Evolutionary conservation across 2,113 vertebrate species (phyloP), one percentile per base, ranked within the genome.

Genomic region (Psilopsiagon aymara): DNA sequence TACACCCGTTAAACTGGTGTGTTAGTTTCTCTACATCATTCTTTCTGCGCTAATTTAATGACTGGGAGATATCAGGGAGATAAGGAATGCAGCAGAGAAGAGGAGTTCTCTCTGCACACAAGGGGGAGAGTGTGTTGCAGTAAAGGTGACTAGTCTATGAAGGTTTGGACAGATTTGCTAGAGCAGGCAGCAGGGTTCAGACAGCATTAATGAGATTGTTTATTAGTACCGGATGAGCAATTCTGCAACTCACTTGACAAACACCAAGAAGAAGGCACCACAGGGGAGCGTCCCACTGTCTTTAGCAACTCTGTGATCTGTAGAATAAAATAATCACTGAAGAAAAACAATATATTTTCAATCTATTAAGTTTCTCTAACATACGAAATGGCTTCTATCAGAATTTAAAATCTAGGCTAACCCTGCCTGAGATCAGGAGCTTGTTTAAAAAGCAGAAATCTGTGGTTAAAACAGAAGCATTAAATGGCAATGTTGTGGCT

Each of bases 291-390:
- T 93, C 88, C 90, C 79, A 69, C 69, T 97, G 95, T 93, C 92
- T 91, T 96, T 82, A 94, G 92, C 96, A 94, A 82, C 82, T 94
- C 93, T 0, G 52, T 96, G 97, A 96, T 97, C 92, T 95, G 94
- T 94, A 73, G 94, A 94, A 96, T 90, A 97, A 97, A 96, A 96
- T 96, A 97, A 97, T 94, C 87, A 90, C 93, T 80, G 95, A 94
- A 96, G 93, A 95, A 97, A 97, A 97, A 82, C 95, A 97, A 97
- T 96, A 88, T 94, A 91, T 97, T 97, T 97, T 96, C 92, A 89
- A 96, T 92, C 91, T 94, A 96, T 77, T 95, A 91, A 92, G 51
- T 96, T 96, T 88, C 69, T 86, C 74, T 92, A 94, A 88, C 39
- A 78, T 91, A 95, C 49, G 86, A 95, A 97, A 94, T n/a, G 2